Evolutionary conservation across 2,113 vertebrate genomes (phyloP), one percentile per base, ranked within the genome.

Genomic region (Takifugu bimaculatus): DNA sequence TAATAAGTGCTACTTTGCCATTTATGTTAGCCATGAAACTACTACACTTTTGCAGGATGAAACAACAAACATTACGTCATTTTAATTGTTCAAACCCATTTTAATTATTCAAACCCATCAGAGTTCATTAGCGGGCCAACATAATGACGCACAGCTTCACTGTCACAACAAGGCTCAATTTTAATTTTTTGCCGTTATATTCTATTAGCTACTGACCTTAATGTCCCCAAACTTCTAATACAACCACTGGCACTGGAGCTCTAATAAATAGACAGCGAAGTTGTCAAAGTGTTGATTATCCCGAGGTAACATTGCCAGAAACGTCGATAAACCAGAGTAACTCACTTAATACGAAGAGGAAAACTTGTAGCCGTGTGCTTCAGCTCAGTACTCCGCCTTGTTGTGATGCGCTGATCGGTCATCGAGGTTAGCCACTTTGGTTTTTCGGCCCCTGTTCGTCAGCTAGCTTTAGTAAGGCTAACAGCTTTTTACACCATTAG

Each of bases 401-500:
- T 67, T 75, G 56, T 74, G 42, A 68, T 65, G 55, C 54, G 60
- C 63, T 83, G 74, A 73, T 63, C 60, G 47, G 51, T 70, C 32
- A 68, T 60, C 74, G 55, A 50, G 9, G 70, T 80, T 83, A 77
- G 78, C 77, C 66, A 68, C 78, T 68, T 77, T 84, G 59, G 75
- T 13, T 74, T 73, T 54, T 71, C 77, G 73, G 71, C 70, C 75
- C 58, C 77, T 58, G 65, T 52, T 79, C 43, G 68, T 80, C 79
- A 81, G 81, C 82, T 83, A 82, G 80, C 83, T 75, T 25, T 52
- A 56, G 65, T 62, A 4, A 64, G 64, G 79, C 85, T 81, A 83
- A 72, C 77, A 77, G 72, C 72, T 75, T 83, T 85, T 91, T 80
- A 90, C 83, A 76, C 87, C 78, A 57, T 52, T 70, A 78, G 62